A percentile compares a stretch with the other conserved stretches of the same genome.
Evolutionary conservation across 2,888 invertebrate species (phyloP).

Genomic region (Sminthurinus aureus): DNA sequence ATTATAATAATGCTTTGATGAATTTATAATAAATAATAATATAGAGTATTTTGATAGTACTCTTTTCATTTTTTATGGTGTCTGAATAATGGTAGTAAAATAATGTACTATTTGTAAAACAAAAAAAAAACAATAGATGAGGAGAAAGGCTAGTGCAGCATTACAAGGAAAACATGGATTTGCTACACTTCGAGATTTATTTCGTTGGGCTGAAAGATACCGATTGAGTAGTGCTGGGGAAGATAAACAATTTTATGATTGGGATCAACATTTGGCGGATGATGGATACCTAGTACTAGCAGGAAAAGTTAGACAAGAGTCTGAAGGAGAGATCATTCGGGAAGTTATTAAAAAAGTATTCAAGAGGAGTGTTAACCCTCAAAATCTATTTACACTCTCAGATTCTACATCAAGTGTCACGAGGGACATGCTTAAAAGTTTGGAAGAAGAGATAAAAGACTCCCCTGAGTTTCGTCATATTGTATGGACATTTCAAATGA

Average conservation of each 20-base stretch:
- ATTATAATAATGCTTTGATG: too few relatives aligned
- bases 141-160: slow-evolving; percentile 83
- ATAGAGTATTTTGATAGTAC: too few relatives aligned
- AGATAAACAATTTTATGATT: slow-evolving; percentile 78
- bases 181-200: slow-evolving; percentile 93
- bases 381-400: slow-evolving; percentile 61
- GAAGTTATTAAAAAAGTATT: slow-evolving; percentile 81
- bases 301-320: slow-evolving; percentile 84
- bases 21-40: too few relatives aligned
- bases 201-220: slow-evolving; percentile 96
- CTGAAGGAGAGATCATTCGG: slow-evolving; percentile 83
- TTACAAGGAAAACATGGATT: slow-evolving; percentile 90
- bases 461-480: slow-evolving; percentile 74
- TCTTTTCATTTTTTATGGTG: too few relatives aligned
- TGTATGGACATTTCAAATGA: slow-evolving; percentile 95
- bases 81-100: too few relatives aligned
- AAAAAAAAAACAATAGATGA: slow-evolving; percentile 63
- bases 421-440: slow-evolving; percentile 72
- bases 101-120: too few relatives aligned
- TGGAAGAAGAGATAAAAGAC: slow-evolving; percentile 61
- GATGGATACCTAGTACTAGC: slow-evolving; percentile 95
- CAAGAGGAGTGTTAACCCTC: slow-evolving; percentile 66
- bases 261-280: slow-evolving; percentile 96
- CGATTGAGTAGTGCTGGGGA: slow-evolving; percentile 75
- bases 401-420: slow-evolving; percentile 78